These are phyloP conservation scores for Eristalinus sepulchralis DNA, from an alignment of 2,888 invertebrate genomes.

Conservation along the genomic window DNA sequence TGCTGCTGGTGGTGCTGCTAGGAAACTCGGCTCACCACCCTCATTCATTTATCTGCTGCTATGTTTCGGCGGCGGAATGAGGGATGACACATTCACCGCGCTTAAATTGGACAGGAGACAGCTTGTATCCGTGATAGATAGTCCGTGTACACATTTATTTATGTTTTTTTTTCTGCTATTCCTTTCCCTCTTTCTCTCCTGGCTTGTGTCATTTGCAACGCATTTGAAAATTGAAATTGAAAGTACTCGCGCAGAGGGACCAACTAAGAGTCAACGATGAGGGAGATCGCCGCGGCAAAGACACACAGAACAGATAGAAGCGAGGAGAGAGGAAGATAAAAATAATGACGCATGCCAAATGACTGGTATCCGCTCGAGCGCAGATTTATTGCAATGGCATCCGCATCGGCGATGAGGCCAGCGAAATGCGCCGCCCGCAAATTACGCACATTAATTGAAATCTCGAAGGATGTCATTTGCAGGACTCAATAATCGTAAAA, in stretches of 20 bases:
- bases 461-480: slow-evolving; percentile 62
- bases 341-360: slow-evolving; percentile 70
- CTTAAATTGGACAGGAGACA: slow-evolving; percentile 71
- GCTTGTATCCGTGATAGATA: slow-evolving; percentile 71
- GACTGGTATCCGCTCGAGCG: slow-evolving; percentile 61
- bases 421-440: slow-evolving; percentile 47
- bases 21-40: slow-evolving; percentile 34
- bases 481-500: slow-evolving; percentile 67
- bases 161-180: not conserved
- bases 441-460: slow-evolving; percentile 70
- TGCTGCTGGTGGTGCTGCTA: not conserved
- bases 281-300: not conserved
- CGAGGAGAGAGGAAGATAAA: slow-evolving; percentile 33
- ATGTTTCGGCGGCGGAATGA: slow-evolving; percentile 38
- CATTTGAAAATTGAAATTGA: slow-evolving; percentile 67
- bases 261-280: not conserved
- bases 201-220: slow-evolving; percentile 64
- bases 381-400: slow-evolving; percentile 57
- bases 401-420: not conserved
- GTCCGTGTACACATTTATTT: slow-evolving; percentile 33
- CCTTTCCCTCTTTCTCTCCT: slow-evolving; percentile 36
- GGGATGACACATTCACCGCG: slow-evolving; percentile 66
- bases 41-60: slow-evolving; percentile 53
- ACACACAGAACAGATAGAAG: not conserved
- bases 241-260: slow-evolving; percentile 4